Percentiles rank a stretch among this genome's conserved stretches.
Conservation (phyloP, 2,888 invertebrate species). For the Cantharis rustica region DNA sequence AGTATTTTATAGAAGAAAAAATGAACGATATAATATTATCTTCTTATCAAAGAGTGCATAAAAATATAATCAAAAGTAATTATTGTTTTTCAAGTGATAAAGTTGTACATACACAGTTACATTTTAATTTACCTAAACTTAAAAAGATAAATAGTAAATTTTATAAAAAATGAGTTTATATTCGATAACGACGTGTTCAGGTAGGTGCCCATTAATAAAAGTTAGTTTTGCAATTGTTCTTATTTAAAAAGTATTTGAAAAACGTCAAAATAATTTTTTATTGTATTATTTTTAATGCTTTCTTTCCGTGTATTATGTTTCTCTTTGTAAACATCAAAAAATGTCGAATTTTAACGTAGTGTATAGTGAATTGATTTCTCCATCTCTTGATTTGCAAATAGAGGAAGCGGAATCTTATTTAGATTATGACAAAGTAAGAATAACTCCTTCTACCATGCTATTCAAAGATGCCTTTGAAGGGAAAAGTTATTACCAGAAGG, state of each 20-base stretch:
- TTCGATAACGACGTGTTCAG: neutral
- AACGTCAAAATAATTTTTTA: neutral
- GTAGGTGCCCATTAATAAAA: neutral
- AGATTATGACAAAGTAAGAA: slow-evolving; percentile 38
- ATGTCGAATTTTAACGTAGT: neutral
- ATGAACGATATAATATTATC: neutral
- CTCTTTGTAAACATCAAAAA: neutral
- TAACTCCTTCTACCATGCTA: slow-evolving; percentile 50
- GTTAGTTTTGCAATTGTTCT: neutral
- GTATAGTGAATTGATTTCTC: neutral
- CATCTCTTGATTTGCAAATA: neutral
- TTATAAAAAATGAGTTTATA: neutral
- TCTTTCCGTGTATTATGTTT: neutral
- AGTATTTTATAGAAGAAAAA: neutral
- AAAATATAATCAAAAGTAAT: neutral
- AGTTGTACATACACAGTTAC: neutral
- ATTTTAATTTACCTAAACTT: neutral
- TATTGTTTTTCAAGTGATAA: neutral
- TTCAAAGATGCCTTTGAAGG: slow-evolving; percentile 56
- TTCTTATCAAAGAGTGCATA: neutral
- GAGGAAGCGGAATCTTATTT: neutral
- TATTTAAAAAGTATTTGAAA: neutral
- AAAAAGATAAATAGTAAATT: neutral
- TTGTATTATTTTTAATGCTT: neutral
- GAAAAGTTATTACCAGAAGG: slow-evolving; percentile 43